Evolutionary conservation across 2,888 invertebrate genomes (phyloP).

Genomic region (Panzeria rudis): DNA sequence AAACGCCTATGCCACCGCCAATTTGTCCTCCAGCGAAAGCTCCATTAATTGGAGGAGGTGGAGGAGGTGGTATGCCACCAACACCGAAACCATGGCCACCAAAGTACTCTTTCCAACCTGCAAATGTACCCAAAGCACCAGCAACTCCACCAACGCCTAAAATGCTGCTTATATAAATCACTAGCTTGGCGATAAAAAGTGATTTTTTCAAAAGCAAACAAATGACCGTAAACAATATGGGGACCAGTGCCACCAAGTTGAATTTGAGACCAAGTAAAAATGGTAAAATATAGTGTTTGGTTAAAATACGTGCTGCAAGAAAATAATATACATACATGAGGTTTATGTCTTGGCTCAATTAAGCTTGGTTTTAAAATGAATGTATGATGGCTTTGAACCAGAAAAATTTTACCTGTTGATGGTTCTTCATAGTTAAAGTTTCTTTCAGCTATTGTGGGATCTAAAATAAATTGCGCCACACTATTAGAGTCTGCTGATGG

Average conservation of each 20-base stretch:
- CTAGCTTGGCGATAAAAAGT: constrained; percentile 89
- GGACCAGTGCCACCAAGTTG: constrained; percentile 89
- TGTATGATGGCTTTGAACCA: background rate
- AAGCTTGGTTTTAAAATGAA: background rate
- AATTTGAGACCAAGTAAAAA: constrained; percentile 92
- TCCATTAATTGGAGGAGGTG: background rate
- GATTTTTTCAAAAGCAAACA: constrained; percentile 91
- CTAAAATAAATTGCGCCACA: constrained; percentile 89
- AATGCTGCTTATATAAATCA: constrained; percentile 88
- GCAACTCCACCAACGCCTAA: constrained; percentile 86
- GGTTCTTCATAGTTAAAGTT: constrained; percentile 83
- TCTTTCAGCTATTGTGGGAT: constrained; percentile 85
- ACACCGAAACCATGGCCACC: constrained; percentile 49
- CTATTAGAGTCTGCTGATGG: constrained; percentile 89
- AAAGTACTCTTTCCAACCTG: constrained; percentile 68
- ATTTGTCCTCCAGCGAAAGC: constrained; percentile 64
- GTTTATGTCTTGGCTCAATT: constrained; percentile 40
- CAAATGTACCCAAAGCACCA: constrained; percentile 78
- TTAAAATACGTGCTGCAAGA: constrained; percentile 88
- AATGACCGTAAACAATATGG: constrained; percentile 88
- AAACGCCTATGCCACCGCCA: constrained; percentile 73
- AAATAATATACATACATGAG: constrained; percentile 7
- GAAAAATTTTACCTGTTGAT: constrained; percentile 78
- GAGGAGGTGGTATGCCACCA: constrained; percentile 1
- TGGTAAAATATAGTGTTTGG: constrained; percentile 90